These are phyloP conservation scores for Pantala flavescens DNA, from an alignment of 1,140 invertebrate species.

Conservation along the genomic window DNA sequence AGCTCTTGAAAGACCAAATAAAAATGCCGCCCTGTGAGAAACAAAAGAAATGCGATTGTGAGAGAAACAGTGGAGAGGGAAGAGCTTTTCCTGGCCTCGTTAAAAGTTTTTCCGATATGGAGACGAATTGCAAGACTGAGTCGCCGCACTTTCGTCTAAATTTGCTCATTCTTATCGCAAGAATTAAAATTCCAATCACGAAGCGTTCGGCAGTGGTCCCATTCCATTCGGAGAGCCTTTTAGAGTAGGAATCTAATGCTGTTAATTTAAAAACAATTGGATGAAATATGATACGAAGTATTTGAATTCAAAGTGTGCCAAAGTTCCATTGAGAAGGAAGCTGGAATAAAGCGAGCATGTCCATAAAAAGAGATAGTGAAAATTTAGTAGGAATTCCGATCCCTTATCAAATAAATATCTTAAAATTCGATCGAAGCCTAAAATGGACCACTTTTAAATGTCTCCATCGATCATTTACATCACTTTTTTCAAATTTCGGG, in stretches of 20 bases:
- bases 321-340: too few relatives aligned
- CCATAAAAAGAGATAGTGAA: too few relatives aligned
- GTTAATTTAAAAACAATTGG: not conserved
- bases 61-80: not conserved
- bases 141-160: not conserved
- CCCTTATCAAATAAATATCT: too few relatives aligned
- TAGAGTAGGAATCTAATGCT: not conserved
- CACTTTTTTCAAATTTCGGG: too few relatives aligned
- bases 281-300: not conserved
- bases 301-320: not conserved
- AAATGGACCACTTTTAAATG: too few relatives aligned
- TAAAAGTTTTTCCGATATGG: not conserved
- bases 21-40: too few relatives aligned
- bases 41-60: too few relatives aligned
- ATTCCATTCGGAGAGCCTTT: not conserved
- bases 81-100: not conserved
- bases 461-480: too few relatives aligned
- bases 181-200: conserved; percentile 4
- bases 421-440: too few relatives aligned
- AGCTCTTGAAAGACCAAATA: too few relatives aligned
- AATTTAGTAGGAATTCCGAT: too few relatives aligned
- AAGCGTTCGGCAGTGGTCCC: not conserved
- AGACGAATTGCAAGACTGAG: not conserved
- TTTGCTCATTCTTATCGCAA: not conserved
- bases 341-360: too few relatives aligned